Base-by-base conservation (phyloP, 2,888 invertebrate species). In the Trichacis sp. region DNA sequence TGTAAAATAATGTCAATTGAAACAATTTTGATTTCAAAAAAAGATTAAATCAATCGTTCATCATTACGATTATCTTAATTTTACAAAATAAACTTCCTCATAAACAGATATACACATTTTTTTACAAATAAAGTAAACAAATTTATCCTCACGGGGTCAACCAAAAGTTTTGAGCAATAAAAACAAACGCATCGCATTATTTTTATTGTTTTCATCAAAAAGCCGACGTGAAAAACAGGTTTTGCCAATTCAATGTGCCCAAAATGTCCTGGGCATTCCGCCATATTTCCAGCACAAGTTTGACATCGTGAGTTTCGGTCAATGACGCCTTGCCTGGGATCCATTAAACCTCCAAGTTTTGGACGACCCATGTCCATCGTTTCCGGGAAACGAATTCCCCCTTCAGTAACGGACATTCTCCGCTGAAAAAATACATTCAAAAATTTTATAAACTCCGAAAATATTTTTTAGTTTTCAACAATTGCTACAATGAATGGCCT, bases 261-360 rank as follows among this genome's bases (percentile, higher is more conserved):
- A 87, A 99, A 99, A 85, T 99, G 99, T 1, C 99, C 99, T 1
- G 99, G 98, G 84, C 99, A 99, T 85, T 98, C 98, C 0, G 96
- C 94, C 94, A 98, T 96, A 80, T 96, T 97, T 45, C 98, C 95
- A 66, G 97, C 97, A 84, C 97, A 98, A 0, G 97, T 98, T 84
- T 96, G 96, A 80, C 97, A 97, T 63, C 96, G 88, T 1, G 97
- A 95, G 77, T 90, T 92, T 73, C 98, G 89, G 84, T 99, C 98
- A 40, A 98, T 95, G 61, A 97, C 97, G 75, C 98, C 99, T 87
- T 99, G 98, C 55, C 99, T 88, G 0, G 99, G 99, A 85, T 99
- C 99, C 98, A 99, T 99, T 69, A 99, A 91, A 24, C 99, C 99
- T 0, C 98, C 97, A 64, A 98, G 85, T 84, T 99, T 99, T 0